phyloP scores from a whole-genome alignment of 2,888 invertebrate species.

The Drosophila crucigera region DNA sequence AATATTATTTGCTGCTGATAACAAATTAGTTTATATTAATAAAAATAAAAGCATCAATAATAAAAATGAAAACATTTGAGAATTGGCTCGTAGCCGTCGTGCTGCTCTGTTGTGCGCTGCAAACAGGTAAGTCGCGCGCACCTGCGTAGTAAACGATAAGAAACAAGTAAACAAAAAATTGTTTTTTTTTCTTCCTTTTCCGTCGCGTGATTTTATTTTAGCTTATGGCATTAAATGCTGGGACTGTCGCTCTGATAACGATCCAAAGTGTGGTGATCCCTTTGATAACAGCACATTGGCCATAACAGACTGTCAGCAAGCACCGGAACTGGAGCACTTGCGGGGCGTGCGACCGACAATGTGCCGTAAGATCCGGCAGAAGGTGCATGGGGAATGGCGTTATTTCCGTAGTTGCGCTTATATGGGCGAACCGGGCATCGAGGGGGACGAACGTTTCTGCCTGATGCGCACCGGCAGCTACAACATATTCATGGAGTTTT shows the following conservation, averaged over 20 bases:
- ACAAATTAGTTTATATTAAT: slow-evolving; percentile 22
- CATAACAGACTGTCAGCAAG: slow-evolving; percentile 91
- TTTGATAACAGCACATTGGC: slow-evolving; percentile 95
- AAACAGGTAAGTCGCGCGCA: slow-evolving; percentile 57
- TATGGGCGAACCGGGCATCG: slow-evolving; percentile 95
- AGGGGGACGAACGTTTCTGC: slow-evolving; percentile 95
- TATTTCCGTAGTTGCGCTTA: slow-evolving; percentile 95
- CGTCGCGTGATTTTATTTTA: slow-evolving; percentile 72
- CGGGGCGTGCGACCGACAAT: slow-evolving; percentile 91
- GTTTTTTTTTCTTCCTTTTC: background rate
- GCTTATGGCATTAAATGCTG: slow-evolving; percentile 93
- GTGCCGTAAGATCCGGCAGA: slow-evolving; percentile 96
- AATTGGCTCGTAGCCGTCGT: slow-evolving; percentile 45
- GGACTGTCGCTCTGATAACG: slow-evolving; percentile 95
- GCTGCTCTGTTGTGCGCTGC: slow-evolving; percentile 55
- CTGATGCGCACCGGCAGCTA: slow-evolving; percentile 96
- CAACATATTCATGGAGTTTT: slow-evolving; percentile 97
- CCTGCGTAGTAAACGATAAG: slow-evolving; percentile 36
- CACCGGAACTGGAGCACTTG: slow-evolving; percentile 88
- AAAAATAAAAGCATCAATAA: background rate
- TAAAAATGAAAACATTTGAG: slow-evolving; percentile 53
- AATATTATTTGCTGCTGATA: slow-evolving; percentile 30
- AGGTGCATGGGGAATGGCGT: slow-evolving; percentile 95
- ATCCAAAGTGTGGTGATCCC: slow-evolving; percentile 96
- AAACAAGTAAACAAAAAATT: slow-evolving; percentile 8